phyloP scores from a whole-genome alignment of 2,888 invertebrate genomes.

The Nymphalis c-album region DNA sequence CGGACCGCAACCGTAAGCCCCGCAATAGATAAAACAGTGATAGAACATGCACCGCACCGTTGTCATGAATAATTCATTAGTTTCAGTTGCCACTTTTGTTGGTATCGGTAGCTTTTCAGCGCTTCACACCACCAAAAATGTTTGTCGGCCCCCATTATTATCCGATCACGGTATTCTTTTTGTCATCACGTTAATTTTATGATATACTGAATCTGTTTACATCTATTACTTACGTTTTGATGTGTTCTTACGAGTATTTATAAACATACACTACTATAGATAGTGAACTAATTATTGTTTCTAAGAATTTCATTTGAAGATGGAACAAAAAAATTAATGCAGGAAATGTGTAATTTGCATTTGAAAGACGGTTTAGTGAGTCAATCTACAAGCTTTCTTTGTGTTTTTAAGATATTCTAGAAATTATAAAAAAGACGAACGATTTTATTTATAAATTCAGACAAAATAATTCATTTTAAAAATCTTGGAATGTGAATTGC shows the following conservation, averaged over 20 bases:
- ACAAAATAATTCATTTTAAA: too few species aligned
- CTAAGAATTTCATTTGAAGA: too few species aligned
- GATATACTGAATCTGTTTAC: conserved; percentile 28
- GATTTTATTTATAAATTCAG: too few species aligned
- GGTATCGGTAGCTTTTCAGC: conserved; percentile 81
- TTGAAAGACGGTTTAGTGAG: too few species aligned
- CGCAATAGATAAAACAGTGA: conserved; percentile 83
- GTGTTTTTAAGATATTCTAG: too few species aligned
- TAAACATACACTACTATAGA: not conserved
- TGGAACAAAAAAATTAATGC: too few species aligned
- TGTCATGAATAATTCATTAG: conserved; percentile 81
- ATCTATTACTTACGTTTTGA: not conserved
- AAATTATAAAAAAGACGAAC: too few species aligned
- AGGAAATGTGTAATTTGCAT: too few species aligned
- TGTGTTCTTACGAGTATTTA: not conserved
- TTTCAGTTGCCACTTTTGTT: conserved; percentile 81
- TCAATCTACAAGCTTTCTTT: too few species aligned
- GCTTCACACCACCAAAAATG: conserved; percentile 77
- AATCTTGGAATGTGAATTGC: too few species aligned
- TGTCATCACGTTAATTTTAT: conserved; percentile 49
- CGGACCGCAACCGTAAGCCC: conserved; percentile 55
- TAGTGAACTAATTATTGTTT: too few species aligned
- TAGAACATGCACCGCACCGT: conserved; percentile 82
- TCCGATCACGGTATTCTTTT: conserved; percentile 60
- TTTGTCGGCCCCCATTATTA: conserved; percentile 75